Percentiles rank a stretch among this genome's conserved stretches.
phyloP scores from a whole-genome alignment of 35 echinoderm and acorn worm species.

The Holothuria glaberrima region DNA sequence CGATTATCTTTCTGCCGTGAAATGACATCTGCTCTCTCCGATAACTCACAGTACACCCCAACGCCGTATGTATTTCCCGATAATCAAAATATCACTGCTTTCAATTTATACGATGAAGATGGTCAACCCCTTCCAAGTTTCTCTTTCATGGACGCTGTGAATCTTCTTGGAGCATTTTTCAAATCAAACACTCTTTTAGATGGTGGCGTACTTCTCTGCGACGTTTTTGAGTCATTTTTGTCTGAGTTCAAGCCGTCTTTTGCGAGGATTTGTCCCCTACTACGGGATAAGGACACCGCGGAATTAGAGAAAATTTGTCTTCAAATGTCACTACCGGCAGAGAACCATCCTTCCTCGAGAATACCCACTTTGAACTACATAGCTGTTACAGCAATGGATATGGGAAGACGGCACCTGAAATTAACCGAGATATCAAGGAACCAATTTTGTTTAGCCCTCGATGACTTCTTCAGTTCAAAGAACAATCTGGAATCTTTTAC shows the following conservation, averaged over 20 bases:
- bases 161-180: constrained; percentile 1
- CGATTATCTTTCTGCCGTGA: background rate
- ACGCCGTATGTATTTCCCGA: background rate
- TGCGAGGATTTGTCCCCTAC: background rate
- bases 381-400: background rate
- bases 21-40: background rate
- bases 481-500: constrained; percentile 22
- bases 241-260: background rate
- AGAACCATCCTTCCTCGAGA: background rate
- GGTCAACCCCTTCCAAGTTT: background rate
- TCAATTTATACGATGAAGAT: background rate
- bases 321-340: too few relatives aligned
- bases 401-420: background rate
- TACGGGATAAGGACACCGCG: background rate
- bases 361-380: background rate
- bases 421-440: background rate
- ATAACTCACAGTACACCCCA: background rate
- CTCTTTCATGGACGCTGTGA: constrained; percentile 1
- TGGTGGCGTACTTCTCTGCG: background rate
- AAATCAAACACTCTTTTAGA: constrained; percentile 5
- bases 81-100: background rate
- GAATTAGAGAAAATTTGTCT: background rate
- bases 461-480: background rate
- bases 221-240: constrained; percentile 19
- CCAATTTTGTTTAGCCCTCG: background rate